phyloP scores from a whole-genome alignment of 1,140 invertebrate genomes.

The Coenobita brevimanus region DNA sequence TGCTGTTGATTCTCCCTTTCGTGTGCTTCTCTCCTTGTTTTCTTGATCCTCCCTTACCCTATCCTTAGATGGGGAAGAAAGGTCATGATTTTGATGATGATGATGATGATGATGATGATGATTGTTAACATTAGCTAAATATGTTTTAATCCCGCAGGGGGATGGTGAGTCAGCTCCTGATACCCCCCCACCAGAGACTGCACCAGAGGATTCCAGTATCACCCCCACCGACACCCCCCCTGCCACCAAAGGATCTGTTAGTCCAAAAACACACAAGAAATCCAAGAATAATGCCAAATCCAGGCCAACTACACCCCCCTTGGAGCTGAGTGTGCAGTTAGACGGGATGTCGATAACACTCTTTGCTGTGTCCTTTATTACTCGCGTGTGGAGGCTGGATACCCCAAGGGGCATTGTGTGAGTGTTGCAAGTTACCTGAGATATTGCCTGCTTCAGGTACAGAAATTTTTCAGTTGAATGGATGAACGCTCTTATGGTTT shows the following conservation, averaged over 20 bases:
- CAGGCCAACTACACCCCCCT: not conserved
- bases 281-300: conserved; percentile 12
- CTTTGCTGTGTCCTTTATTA: conserved; percentile 82
- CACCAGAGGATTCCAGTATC: not conserved
- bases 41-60: not conserved
- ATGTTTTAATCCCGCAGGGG: conserved; percentile 58
- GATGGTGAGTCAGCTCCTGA: conserved; percentile 71
- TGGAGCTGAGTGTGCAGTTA: conserved; percentile 74
- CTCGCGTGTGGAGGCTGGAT: conserved; percentile 87
- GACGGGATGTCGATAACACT: conserved; percentile 84
- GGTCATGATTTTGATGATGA: not conserved
- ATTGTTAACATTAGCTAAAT: not conserved
- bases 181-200: conserved; percentile 69
- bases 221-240: not conserved
- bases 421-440: too few species aligned
- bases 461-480: too few species aligned
- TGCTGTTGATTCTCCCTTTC: not conserved
- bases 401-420: conserved; percentile 92
- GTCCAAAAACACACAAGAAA: conserved; percentile 21
- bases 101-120: too few species aligned
- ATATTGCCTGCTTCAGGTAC: too few species aligned
- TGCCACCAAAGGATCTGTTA: not conserved
- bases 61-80: too few species aligned
- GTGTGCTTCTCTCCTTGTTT: conserved; percentile 3
- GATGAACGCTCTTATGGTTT: too few species aligned